Percentiles rank a stretch among this genome's conserved stretches.
phyloP scores from a whole-genome alignment of 2,113 vertebrate genomes.

The Setophaga petechia region DNA sequence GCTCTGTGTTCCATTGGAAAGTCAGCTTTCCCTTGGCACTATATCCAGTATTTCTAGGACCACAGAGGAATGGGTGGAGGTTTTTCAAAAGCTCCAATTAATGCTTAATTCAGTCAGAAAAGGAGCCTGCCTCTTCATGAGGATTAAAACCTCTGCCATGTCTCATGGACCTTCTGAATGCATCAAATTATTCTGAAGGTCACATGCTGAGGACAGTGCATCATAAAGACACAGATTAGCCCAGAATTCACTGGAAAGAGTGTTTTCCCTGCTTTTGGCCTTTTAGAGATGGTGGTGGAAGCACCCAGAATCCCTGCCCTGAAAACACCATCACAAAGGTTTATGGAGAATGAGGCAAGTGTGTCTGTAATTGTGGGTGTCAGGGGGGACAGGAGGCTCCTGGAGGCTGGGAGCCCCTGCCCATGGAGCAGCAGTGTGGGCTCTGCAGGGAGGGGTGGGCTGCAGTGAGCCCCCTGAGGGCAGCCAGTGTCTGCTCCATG shows the following conservation, averaged over 20 bases:
- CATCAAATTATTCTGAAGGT: not conserved
- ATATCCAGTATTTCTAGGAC: not conserved
- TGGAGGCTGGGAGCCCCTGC: rapidly evolving
- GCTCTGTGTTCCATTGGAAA: not conserved
- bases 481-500: rapidly evolving
- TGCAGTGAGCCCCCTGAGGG: not conserved
- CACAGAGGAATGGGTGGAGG: not conserved
- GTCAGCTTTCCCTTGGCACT: conserved; percentile 25
- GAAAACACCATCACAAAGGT: not conserved
- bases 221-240: not conserved
- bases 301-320: not conserved
- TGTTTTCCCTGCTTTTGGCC: not conserved
- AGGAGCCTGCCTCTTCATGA: not conserved
- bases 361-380: not conserved
- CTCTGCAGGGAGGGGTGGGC: not conserved
- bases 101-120: not conserved
- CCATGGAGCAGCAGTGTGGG: not conserved
- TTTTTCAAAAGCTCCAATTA: not conserved
- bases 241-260: not conserved
- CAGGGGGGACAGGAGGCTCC: not conserved
- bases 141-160: not conserved
- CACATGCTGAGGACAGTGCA: not conserved
- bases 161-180: not conserved
- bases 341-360: not conserved
- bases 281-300: not conserved